Evolutionary conservation across 2,797 vertebrate species (phyloP), one percentile per base, ranked within the genome.

Genomic region (Rhinichthys osculus): DNA sequence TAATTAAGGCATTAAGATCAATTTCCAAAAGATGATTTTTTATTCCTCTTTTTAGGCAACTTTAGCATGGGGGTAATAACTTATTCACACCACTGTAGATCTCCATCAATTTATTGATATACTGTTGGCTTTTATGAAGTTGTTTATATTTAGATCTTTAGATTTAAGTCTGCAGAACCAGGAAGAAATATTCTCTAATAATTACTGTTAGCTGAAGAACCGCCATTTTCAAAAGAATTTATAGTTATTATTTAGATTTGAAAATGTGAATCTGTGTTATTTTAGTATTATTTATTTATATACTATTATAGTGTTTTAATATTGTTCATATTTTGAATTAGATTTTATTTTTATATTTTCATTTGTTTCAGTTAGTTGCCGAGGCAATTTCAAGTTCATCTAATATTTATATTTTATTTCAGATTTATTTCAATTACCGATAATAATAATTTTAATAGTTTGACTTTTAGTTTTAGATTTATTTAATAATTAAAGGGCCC

Each of bases 281-380:
- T 62, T 62, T 14, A 62, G 23, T 59, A 57, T n/a, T 59, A 59
- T 33, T 66, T 66, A 69, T 69, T 38, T 19, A 4, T 17, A 16
- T 35, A 67, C 16, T 67, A 35, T 35, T 19, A 19, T 35, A 91
- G 44, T 9, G 3, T 86, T 19, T 81, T 38, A 54, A 54, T 82
- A 54, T 71, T 50, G 38, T 72, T 6, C 27, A 62, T 62, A 62
- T 11, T 62, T 62, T 62, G n/a, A 62, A 62, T 62, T 27, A 0
- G 59, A 7, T 50, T 77, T 11, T 23, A 21, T 77, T 54, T 40
- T 77, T 21, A 52, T 11, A 77, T 27, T 67, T 74, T 44, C 13
- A 74, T 8, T 44, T 23, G 6, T 8, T 30, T 47, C 14, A 74
- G 5, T 64, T 27, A 27, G 23, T 30, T 64, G 5, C 62, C 27